Conservation (phyloP, 2,888 invertebrate species). For the Torymus aiolomorphi region DNA sequence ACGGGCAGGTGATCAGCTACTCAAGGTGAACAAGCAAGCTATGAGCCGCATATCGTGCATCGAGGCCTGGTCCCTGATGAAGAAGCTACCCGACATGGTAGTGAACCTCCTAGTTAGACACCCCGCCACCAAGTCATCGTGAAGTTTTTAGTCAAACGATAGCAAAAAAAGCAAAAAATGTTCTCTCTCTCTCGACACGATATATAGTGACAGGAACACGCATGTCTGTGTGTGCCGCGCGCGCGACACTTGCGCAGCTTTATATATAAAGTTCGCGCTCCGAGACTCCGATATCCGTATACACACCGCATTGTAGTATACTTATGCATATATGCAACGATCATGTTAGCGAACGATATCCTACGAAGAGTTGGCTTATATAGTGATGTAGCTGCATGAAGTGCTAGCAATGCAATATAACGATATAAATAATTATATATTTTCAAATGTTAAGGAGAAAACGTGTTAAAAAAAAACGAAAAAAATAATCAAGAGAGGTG, state of each 20-base stretch:
- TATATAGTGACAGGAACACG: too few relatives aligned
- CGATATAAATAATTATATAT: conserved; percentile 34
- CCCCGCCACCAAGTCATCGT: conserved; percentile 75
- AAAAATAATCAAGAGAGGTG: conserved; percentile 49
- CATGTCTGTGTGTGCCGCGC: too few relatives aligned
- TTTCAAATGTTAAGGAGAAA: too few relatives aligned
- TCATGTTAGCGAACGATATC: too few relatives aligned
- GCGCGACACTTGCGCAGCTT: too few relatives aligned
- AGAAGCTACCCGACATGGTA: conserved; percentile 90
- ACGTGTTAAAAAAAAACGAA: too few relatives aligned
- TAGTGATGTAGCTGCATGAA: conserved; percentile 34
- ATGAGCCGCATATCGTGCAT: conserved; percentile 92
- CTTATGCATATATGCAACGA: too few relatives aligned
- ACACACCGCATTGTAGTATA: too few relatives aligned
- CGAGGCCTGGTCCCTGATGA: conserved; percentile 95
- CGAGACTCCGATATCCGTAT: too few relatives aligned
- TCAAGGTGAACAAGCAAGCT: conserved; percentile 88
- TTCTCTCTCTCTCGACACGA: too few relatives aligned
- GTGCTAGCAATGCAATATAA: conserved; percentile 69
- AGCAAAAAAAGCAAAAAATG: too few relatives aligned
- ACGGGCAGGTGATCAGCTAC: conserved; percentile 90
- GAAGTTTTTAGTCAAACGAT: conserved; percentile 62
- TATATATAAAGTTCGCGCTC: too few relatives aligned
- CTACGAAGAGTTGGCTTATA: background rate
- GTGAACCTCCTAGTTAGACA: conserved; percentile 81